Conservation (phyloP, 2,797 vertebrate genomes). For the Limnodromus scolopaceus region DNA sequence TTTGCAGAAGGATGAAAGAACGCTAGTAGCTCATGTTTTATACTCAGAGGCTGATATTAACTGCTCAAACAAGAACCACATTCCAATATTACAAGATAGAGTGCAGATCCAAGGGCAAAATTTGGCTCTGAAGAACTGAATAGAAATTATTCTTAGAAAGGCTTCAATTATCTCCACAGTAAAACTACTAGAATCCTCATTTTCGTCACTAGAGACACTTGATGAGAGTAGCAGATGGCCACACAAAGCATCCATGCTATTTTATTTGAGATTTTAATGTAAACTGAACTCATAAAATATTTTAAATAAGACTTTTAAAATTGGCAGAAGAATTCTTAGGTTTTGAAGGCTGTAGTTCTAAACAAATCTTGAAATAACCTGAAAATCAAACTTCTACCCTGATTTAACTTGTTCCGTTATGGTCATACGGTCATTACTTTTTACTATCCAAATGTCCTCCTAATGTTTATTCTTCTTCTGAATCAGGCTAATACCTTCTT, state of each 20-base stretch:
- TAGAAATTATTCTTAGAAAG: slow-evolving; percentile 80
- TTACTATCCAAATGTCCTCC: background rate
- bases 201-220: slow-evolving; percentile 73
- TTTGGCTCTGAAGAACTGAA: slow-evolving; percentile 74
- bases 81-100: slow-evolving; percentile 66
- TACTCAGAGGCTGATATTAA: slow-evolving; percentile 52
- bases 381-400: background rate
- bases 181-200: slow-evolving; percentile 75
- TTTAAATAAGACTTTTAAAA: slow-evolving; percentile 70
- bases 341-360: slow-evolving; percentile 21
- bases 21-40: slow-evolving; percentile 41
- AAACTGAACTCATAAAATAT: slow-evolving; percentile 73
- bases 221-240: slow-evolving; percentile 77
- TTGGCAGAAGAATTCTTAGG: background rate
- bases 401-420: background rate
- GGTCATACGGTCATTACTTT: background rate
- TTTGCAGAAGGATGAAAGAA: slow-evolving; percentile 22
- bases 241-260: slow-evolving; percentile 74
- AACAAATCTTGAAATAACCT: background rate
- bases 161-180: slow-evolving; percentile 74
- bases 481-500: background rate
- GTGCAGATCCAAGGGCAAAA: slow-evolving; percentile 71
- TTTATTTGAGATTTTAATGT: slow-evolving; percentile 78
- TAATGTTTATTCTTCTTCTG: background rate
- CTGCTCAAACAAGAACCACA: slow-evolving; percentile 34